phyloP scores from a whole-genome alignment of 1,140 invertebrate species.

The Leptonema lineaticorne region DNA sequence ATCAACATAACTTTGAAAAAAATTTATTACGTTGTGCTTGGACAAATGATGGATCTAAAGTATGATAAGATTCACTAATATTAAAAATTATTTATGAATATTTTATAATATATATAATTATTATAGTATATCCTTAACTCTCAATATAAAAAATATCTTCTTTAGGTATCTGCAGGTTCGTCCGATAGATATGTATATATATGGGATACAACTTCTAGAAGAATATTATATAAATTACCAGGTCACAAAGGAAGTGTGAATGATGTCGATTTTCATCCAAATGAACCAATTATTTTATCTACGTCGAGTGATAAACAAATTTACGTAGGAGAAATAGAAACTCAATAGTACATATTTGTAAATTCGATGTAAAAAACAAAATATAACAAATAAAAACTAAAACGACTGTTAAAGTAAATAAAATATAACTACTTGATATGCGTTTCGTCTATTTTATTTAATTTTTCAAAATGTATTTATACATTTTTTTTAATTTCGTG shows the following conservation, averaged over 20 bases:
- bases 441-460: too few species aligned
- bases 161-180: constrained; percentile 86
- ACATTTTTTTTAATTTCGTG: too few species aligned
- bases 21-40: constrained; percentile 86
- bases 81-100: not conserved
- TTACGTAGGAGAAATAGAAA: constrained; percentile 93
- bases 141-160: constrained; percentile 35
- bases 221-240: constrained; percentile 95
- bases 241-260: constrained; percentile 98
- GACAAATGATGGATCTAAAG: constrained; percentile 84
- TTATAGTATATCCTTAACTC: constrained; percentile 1
- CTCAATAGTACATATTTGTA: not conserved
- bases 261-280: constrained; percentile 94
- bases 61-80: too few species aligned
- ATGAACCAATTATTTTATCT: constrained; percentile 92
- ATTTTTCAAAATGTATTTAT: too few species aligned
- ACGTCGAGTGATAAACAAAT: constrained; percentile 95
- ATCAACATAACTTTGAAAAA: constrained; percentile 99
- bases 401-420: too few species aligned
- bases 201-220: constrained; percentile 91
- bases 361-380: too few species aligned
- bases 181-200: constrained; percentile 95
- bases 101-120: constrained; percentile 31
- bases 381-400: too few species aligned
- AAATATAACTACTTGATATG: too few species aligned